phyloP scores from a whole-genome alignment of 1,140 invertebrate species.

The Hycleus cichorii region DNA sequence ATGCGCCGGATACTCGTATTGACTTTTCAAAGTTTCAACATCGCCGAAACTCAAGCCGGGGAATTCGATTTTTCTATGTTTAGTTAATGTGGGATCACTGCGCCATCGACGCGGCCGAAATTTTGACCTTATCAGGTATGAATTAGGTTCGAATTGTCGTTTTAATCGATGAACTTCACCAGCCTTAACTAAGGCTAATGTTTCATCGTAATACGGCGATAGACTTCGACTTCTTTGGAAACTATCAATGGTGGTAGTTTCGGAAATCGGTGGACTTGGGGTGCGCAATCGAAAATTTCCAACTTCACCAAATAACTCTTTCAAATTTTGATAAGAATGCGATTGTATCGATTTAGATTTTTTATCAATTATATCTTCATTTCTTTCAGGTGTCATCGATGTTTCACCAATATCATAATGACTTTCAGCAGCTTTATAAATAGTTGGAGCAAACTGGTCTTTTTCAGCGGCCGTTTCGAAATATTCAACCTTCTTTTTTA shows the following conservation, averaged over 20 bases:
- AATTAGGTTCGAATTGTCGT: conserved; percentile 61
- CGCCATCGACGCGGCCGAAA: conserved; percentile 52
- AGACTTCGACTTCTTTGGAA: conserved; percentile 55
- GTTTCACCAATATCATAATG: conserved; percentile 42
- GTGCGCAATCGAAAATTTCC: conserved; percentile 29
- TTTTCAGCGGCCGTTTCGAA: conserved; percentile 59
- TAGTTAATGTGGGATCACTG: conserved; percentile 68
- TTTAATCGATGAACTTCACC: conserved; percentile 68
- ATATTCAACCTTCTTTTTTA: conserved; percentile 68
- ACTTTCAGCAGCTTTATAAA: conserved; percentile 50
- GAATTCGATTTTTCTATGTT: conserved; percentile 45
- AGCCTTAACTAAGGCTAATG: conserved; percentile 58
- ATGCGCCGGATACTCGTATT: conserved; percentile 48
- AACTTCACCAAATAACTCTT: conserved; percentile 67
- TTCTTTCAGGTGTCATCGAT: conserved; percentile 8
- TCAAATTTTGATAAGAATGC: conserved; percentile 65
- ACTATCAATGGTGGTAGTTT: conserved; percentile 53
- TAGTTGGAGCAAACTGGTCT: conserved; percentile 41
- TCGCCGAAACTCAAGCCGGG: conserved; percentile 47
- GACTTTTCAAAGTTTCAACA: conserved; percentile 53
- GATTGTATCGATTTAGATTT: conserved; percentile 43
- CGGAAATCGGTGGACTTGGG: conserved; percentile 27
- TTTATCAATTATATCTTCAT: conserved; percentile 15
- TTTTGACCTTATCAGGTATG: conserved; percentile 29
- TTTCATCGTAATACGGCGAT: conserved; percentile 63